Conservation (phyloP, 2,113 vertebrate genomes). For the Chauna torquata region DNA sequence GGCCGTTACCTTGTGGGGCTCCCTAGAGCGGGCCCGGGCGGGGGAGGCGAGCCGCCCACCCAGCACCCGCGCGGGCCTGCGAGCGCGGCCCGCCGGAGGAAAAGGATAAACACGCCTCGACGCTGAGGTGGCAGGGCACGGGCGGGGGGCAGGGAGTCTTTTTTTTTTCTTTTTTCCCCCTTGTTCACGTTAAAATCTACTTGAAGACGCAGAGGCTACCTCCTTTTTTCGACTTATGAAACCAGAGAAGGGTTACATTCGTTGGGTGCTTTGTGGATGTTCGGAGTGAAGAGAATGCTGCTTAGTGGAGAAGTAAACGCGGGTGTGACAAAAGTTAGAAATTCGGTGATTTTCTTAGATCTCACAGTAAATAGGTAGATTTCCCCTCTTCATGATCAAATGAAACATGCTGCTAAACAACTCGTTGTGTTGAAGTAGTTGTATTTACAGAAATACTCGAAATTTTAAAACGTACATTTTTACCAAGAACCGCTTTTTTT, state of each 20-base stretch:
- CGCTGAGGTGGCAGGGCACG: too few species aligned
- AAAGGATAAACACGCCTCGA: too few species aligned
- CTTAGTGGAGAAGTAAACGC: background rate
- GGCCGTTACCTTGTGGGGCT: background rate
- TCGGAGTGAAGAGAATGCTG: background rate
- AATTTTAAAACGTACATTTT: background rate
- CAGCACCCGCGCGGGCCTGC: background rate
- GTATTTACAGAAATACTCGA: background rate
- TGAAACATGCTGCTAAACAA: background rate
- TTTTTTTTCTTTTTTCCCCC: too few species aligned
- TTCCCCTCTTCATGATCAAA: background rate
- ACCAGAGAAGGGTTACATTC: background rate
- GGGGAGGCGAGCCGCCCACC: background rate
- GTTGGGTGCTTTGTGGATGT: background rate
- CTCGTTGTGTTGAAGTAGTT: background rate
- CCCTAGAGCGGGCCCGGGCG: constrained; percentile 20
- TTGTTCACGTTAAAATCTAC: too few species aligned
- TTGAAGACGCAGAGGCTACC: too few species aligned
- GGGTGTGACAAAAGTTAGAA: background rate
- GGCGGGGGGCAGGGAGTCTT: too few species aligned
- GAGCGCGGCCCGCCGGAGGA: background rate
- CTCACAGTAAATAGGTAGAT: background rate
- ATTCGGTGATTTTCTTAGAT: background rate
- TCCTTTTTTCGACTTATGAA: background rate
- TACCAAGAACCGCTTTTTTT: background rate